These are phyloP conservation scores for Arnoldichthys spilopterus DNA, from an alignment of 2,797 vertebrate genomes.

Conservation along the genomic window DNA sequence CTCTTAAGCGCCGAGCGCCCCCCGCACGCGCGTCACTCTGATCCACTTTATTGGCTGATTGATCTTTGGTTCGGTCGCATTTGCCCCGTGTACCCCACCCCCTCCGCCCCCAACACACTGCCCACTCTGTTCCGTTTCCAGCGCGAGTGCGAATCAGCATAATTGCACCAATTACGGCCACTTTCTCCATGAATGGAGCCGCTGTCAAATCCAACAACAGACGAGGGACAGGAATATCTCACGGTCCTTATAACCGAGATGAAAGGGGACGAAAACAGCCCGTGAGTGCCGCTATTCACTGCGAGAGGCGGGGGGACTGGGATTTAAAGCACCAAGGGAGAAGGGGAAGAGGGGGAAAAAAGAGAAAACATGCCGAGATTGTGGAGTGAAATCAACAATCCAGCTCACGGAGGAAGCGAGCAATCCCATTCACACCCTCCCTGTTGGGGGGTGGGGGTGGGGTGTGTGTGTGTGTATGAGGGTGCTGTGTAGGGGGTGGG, in stretches of 20 bases:
- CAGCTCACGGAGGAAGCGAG: conserved; percentile 72
- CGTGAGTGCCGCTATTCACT: conserved; percentile 75
- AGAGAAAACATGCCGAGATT: conserved; percentile 66
- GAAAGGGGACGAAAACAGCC: conserved; percentile 73
- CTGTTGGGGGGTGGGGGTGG: neutral
- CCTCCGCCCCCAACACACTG: conserved; percentile 63
- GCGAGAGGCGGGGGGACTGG: conserved; percentile 60
- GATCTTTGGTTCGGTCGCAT: conserved; percentile 76
- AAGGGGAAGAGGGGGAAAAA: conserved; percentile 53
- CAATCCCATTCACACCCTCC: conserved; percentile 67
- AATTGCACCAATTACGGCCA: conserved; percentile 89
- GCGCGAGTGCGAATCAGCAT: conserved; percentile 88
- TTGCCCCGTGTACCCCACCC: conserved; percentile 53
- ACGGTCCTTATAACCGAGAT: conserved; percentile 76
- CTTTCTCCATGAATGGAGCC: conserved; percentile 81
- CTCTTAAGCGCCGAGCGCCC: conserved; percentile 55
- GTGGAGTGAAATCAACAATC: conserved; percentile 72
- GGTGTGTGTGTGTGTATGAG: no score
- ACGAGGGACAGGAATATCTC: conserved; percentile 76
- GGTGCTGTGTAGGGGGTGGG: no score
- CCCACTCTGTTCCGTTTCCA: conserved; percentile 78
- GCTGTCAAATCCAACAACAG: conserved; percentile 82
- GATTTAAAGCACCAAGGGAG: conserved; percentile 66
- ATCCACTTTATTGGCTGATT: conserved; percentile 73
- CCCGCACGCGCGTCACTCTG: conserved; percentile 66